Base-by-base conservation (phyloP, 2,113 vertebrate genomes). In the Maccullochella peelii region DNA sequence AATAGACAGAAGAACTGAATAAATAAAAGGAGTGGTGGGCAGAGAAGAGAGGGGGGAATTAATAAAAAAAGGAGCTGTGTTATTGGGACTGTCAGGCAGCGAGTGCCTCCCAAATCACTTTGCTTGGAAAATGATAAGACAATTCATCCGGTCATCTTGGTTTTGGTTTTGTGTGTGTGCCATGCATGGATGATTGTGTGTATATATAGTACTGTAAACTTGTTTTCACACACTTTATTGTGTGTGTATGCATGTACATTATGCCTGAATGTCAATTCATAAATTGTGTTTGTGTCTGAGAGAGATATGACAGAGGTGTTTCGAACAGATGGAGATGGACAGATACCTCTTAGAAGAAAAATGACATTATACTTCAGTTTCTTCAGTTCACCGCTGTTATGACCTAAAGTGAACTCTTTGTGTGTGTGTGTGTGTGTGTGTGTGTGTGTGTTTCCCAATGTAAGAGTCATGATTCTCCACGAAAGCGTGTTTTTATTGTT, bases 61-160 rank as follows among this genome's bases (percentile, higher is more conserved):
- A 77, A 79, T 81, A 78, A 80, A 83, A 83, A 75, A 50, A 79
- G 77, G 40, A 77, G 76, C 27, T 40, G 59, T 77, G 81, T 84
- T 82, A 80, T 83, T 89, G 72, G 67, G 68, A n/a, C 44, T 71
- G 67, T 80, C 65, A 73, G 40, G n/a, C 57, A 70, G 57, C 12
- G 25, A 79, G 79, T 50, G 62, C 57, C 79, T 74, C 66, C 54
- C 72, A 86, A 68, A 69, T 80, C 52, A 25, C 58, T 65, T 71
- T 69, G 27, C 40, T 72, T 73, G 52, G 80, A 77, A 76, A 81
- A 72, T 77, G 15, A 83, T 40, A 33, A 78, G 74, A 79, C 52
- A 79, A 73, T 75, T 66, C 63, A 73, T 69, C 27, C 6, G 1
- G 16, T 63, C 18, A 15, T 61, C 25, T 38, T 70, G 38, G 16